phyloP scores from a whole-genome alignment of 2,113 vertebrate species.

The Helogale parvula region DNA sequence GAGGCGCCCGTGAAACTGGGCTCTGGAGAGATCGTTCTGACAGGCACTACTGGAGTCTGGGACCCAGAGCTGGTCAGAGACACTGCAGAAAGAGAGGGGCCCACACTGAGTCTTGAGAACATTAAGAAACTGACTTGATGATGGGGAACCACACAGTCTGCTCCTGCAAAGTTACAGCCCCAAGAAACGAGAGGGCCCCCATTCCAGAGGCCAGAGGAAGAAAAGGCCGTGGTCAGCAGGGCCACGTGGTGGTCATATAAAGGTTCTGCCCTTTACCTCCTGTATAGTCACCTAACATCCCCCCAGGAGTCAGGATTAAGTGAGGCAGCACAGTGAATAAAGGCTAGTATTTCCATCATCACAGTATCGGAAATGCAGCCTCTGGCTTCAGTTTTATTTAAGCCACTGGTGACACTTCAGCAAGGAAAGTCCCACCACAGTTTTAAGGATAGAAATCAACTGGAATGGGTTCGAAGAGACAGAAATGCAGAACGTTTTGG shows the following conservation, averaged over 20 bases:
- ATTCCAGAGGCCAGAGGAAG: neutral
- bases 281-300: neutral
- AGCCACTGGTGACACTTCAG: neutral
- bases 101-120: neutral
- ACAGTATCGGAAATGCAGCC: neutral
- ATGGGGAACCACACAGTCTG: neutral
- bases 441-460: neutral
- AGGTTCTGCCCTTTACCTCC: neutral
- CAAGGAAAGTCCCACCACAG: neutral
- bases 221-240: neutral
- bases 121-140: neutral
- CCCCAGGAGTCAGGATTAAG: neutral
- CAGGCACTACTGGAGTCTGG: neutral
- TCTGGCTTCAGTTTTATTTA: neutral
- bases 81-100: neutral
- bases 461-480: neutral
- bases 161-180: neutral
- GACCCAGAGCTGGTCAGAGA: neutral
- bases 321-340: neutral
- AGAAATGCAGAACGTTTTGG: neutral
- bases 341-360: neutral
- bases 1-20: neutral
- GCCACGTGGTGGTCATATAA: rapidly evolving
- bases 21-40: neutral
- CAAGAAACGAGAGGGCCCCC: neutral